These are phyloP conservation scores for Rhabdomys dilectus DNA, from an alignment of 2,113 vertebrate species.

Conservation along the genomic window DNA sequence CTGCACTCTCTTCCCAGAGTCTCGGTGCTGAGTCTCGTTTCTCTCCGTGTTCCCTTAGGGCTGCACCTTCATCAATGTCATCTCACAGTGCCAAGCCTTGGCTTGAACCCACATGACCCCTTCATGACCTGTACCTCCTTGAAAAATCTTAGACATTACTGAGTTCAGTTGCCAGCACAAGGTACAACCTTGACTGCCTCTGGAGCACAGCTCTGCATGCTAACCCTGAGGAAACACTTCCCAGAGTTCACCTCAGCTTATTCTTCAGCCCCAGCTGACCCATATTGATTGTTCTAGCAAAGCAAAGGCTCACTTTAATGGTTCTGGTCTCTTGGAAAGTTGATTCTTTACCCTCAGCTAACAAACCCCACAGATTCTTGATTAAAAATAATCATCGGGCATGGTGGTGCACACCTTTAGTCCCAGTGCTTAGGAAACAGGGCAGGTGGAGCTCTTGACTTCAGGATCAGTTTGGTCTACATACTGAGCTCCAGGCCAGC, in stretches of 20 bases:
- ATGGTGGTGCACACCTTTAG: not conserved
- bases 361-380: not conserved
- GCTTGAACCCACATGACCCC: not conserved
- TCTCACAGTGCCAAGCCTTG: not conserved
- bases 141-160: not conserved
- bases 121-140: not conserved
- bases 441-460: not conserved
- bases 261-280: not conserved
- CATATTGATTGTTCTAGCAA: not conserved
- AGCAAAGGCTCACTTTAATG: not conserved
- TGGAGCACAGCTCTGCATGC: not conserved
- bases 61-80: not conserved
- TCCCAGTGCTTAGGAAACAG: not conserved
- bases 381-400: not conserved
- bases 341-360: not conserved
- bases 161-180: not conserved
- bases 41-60: not conserved
- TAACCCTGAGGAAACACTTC: not conserved
- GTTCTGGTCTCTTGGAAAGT: not conserved
- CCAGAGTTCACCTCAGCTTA: not conserved
- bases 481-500: not conserved
- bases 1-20: not conserved
- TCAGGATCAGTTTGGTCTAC: not conserved
- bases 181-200: not conserved
- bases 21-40: not conserved